These are phyloP conservation scores for Habroteleia sp. DNA, from an alignment of 2,888 invertebrate species.

Conservation along the genomic window DNA sequence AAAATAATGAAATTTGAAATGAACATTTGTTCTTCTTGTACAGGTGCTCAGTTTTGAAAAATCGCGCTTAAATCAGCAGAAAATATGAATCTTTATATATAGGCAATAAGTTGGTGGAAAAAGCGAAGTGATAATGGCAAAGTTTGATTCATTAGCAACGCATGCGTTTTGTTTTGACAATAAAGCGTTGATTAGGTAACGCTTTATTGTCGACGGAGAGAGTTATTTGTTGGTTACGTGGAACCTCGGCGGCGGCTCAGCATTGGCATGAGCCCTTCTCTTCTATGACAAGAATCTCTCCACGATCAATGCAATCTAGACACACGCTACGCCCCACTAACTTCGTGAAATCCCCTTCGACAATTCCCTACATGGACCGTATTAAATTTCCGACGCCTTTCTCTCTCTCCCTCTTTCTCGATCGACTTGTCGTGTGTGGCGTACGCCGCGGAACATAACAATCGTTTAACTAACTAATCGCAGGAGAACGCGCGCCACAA, in stretches of 20 bases:
- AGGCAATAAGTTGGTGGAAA: too few species aligned
- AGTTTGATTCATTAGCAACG: conserved; percentile 54
- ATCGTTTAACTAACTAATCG: conserved; percentile 62
- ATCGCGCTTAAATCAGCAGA: too few species aligned
- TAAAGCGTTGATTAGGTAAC: conserved; percentile 56
- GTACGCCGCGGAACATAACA: conserved; percentile 46
- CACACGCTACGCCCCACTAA: conserved; percentile 65
- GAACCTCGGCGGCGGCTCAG: conserved; percentile 28
- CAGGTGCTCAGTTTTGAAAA: too few species aligned
- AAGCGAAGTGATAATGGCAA: conserved; percentile 36
- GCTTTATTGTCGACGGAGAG: conserved; percentile 55
- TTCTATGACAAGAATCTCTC: conserved; percentile 62
- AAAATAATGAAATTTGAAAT: too few species aligned
- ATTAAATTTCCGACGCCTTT: conserved; percentile 65
- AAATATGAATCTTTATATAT: too few species aligned
- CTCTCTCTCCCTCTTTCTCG: conserved; percentile 57
- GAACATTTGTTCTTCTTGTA: too few species aligned
- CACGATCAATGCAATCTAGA: conserved; percentile 62
- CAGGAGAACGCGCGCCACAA: conserved; percentile 50
- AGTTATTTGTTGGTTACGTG: conserved; percentile 60
- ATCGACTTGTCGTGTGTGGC: conserved; percentile 50
- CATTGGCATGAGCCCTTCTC: conserved; percentile 51
- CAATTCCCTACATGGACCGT: conserved; percentile 64
- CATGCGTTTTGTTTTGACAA: conserved; percentile 57
- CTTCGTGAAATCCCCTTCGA: conserved; percentile 62